A percentile compares a stretch with the other conserved stretches of the same genome.
Evolutionary conservation across 2,888 invertebrate genomes (phyloP).

Genomic region (Aromia moschata): DNA sequence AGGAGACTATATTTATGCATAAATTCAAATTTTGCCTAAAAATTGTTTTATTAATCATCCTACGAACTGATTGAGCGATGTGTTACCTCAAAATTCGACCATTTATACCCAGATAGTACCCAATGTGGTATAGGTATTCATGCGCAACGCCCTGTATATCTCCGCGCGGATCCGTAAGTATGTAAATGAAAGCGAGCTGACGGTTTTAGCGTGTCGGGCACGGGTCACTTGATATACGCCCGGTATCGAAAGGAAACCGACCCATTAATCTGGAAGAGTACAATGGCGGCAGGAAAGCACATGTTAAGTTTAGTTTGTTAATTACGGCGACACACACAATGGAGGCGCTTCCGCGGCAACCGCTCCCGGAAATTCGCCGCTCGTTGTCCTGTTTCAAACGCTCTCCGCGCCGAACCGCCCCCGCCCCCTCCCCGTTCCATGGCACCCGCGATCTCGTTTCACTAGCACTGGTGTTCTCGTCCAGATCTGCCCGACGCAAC

Average conservation of each 20-base stretch:
- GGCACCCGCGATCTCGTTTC: slow-evolving; percentile 12
- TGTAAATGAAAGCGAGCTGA: slow-evolving; percentile 19
- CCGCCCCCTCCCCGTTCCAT: slow-evolving; percentile 8
- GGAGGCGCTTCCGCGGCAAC: slow-evolving; percentile 59
- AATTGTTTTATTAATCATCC: too few species aligned
- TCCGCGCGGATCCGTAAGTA: slow-evolving; percentile 15
- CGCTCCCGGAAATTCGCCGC: slow-evolving; percentile 60
- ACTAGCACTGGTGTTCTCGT: slow-evolving; percentile 13
- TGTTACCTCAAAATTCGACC: too few species aligned
- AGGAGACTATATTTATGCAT: too few species aligned
- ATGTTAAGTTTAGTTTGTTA: slow-evolving; percentile 67
- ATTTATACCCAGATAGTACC: too few species aligned
- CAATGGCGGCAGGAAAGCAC: slow-evolving; percentile 66
- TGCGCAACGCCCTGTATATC: not conserved
- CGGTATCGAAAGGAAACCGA: slow-evolving; percentile 62
- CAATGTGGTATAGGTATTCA: too few species aligned
- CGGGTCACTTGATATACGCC: slow-evolving; percentile 61
- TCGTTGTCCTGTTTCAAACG: slow-evolving; percentile 57
- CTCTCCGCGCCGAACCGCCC: slow-evolving; percentile 15
- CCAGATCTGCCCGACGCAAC: too few species aligned
- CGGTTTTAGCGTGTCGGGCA: slow-evolving; percentile 36
- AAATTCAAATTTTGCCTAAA: too few species aligned
- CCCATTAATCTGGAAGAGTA: slow-evolving; percentile 63
- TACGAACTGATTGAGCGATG: too few species aligned
- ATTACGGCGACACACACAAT: slow-evolving; percentile 64